phyloP scores from a whole-genome alignment of 2,888 invertebrate species.

The Colletes collaris region DNA sequence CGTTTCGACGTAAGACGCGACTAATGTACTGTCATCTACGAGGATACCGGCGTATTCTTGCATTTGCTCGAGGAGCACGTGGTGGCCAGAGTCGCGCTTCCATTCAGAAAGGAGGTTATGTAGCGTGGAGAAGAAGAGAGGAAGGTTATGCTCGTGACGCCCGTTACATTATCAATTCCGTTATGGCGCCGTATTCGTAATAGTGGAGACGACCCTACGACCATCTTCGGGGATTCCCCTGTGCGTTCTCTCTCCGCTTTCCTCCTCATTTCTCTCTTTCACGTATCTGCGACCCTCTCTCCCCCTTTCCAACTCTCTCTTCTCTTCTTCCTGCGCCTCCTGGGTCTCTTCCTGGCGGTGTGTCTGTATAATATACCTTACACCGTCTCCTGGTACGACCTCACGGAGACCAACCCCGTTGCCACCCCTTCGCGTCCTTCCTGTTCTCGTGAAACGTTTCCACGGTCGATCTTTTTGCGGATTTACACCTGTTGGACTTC shows the following conservation, averaged over 20 bases:
- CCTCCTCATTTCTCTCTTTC: constrained; percentile 56
- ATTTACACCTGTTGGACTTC: constrained; percentile 82
- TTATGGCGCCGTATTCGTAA: constrained; percentile 81
- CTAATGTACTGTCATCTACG: constrained; percentile 22
- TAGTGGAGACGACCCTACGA: constrained; percentile 75
- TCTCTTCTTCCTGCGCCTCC: neutral
- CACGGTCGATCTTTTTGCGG: constrained; percentile 77
- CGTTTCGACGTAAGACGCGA: constrained; percentile 6
- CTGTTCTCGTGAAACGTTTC: constrained; percentile 70
- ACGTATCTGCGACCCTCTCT: constrained; percentile 39
- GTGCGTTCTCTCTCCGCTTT: constrained; percentile 50
- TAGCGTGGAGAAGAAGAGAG: constrained; percentile 67
- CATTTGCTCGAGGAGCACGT: constrained; percentile 68
- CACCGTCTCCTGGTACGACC: constrained; percentile 54
- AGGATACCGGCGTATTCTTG: constrained; percentile 50
- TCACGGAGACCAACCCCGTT: constrained; percentile 50
- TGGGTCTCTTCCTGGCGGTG: constrained; percentile 34
- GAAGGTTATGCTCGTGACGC: constrained; percentile 76
- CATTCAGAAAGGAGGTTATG: constrained; percentile 80
- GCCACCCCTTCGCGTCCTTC: constrained; percentile 57
- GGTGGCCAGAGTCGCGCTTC: constrained; percentile 71
- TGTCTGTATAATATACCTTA: constrained; percentile 58
- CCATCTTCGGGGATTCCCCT: constrained; percentile 76
- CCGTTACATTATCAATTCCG: constrained; percentile 83
- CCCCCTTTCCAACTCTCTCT: constrained; percentile 3